phyloP scores from a whole-genome alignment of 2,113 vertebrate species.

The Illadopsis cleaveri region DNA sequence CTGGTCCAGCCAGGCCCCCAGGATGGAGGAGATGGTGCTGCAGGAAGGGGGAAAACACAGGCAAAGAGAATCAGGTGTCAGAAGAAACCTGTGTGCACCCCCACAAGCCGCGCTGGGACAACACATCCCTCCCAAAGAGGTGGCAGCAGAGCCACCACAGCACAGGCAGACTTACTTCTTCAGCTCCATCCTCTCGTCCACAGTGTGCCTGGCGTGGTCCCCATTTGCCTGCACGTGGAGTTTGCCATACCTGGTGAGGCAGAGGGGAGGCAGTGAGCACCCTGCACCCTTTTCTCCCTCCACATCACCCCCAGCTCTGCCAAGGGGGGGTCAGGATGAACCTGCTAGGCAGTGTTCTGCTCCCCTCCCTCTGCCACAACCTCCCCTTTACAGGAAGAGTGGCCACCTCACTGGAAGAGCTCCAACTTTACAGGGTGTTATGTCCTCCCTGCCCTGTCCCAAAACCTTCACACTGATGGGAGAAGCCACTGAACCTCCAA shows the following conservation, averaged over 20 bases:
- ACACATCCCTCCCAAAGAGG: neutral
- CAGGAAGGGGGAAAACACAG: neutral
- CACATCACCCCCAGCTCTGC: neutral
- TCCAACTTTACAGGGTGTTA: neutral
- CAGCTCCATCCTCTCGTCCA: constrained; percentile 88
- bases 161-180: constrained; percentile 82
- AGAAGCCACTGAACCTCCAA: neutral
- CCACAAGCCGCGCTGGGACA: neutral
- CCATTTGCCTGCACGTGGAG: constrained; percentile 80
- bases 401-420: neutral
- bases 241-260: constrained; percentile 84
- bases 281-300: neutral
- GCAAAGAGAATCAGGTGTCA: neutral
- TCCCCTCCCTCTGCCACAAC: neutral
- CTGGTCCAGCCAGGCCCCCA: constrained; percentile 97
- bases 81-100: fast-evolving
- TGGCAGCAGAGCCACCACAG: neutral
- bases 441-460: neutral
- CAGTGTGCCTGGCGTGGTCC: constrained; percentile 77
- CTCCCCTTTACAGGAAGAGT: fast-evolving
- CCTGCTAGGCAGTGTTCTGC: fast-evolving
- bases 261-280: neutral
- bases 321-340: neutral
- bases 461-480: neutral
- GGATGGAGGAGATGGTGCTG: constrained; percentile 95